These are phyloP conservation scores for Natrix natrix DNA, from an alignment of 2,797 vertebrate genomes.

Conservation along the genomic window DNA sequence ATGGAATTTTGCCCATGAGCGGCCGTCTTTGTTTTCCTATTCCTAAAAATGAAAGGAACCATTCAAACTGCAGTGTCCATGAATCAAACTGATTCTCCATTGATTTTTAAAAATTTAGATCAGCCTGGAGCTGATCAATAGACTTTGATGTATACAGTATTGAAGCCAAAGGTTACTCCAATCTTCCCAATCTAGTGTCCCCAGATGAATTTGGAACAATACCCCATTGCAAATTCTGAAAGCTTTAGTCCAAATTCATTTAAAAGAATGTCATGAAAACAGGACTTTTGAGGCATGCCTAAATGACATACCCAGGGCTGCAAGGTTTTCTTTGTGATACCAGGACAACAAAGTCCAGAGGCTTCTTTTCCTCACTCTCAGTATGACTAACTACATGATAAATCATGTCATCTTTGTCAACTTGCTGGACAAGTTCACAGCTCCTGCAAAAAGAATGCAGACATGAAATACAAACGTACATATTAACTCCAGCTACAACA, in stretches of 20 bases:
- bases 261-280: background rate
- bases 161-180: background rate
- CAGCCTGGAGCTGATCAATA: background rate
- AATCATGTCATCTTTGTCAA: slow-evolving; percentile 87
- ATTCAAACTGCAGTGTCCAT: background rate
- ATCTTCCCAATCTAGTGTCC: background rate
- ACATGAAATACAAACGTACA: background rate
- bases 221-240: background rate
- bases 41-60: background rate
- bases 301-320: slow-evolving; percentile 76
- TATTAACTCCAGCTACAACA: background rate
- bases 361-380: slow-evolving; percentile 74
- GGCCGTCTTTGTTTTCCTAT: background rate
- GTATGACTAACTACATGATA: slow-evolving; percentile 83
- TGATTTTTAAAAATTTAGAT: background rate
- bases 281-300: background rate
- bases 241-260: background rate
- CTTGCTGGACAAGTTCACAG: slow-evolving; percentile 84
- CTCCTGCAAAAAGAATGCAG: slow-evolving; percentile 68
- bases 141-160: background rate
- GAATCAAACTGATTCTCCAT: background rate
- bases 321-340: slow-evolving; percentile 89
- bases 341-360: slow-evolving; percentile 89
- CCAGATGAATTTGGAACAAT: background rate
- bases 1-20: background rate